Conservation (phyloP, 64 coral and sea anemone genomes). For the Cladopsammia gracilis region DNA sequence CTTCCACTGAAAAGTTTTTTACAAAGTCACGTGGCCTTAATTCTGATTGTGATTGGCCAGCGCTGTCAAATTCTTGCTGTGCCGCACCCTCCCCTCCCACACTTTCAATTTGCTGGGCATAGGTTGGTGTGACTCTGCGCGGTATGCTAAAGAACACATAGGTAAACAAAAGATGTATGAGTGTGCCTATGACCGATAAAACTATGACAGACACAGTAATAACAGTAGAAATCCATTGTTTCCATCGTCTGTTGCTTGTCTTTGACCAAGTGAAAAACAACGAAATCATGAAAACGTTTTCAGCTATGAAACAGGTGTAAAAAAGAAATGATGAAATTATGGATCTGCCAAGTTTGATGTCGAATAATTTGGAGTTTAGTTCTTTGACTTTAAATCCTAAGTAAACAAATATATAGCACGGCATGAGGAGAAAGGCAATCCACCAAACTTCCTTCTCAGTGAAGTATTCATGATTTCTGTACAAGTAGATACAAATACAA, state of each 20-base stretch:
- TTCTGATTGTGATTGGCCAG: background rate
- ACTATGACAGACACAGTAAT: conserved; percentile 29
- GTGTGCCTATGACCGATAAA: conserved; percentile 42
- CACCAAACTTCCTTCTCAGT: conserved; percentile 65
- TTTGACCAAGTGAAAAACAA: conserved; percentile 61
- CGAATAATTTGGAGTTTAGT: conserved; percentile 39
- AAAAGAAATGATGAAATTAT: conserved; percentile 51
- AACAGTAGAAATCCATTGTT: conserved; percentile 18
- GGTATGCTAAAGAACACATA: conserved; percentile 29
- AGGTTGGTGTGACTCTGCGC: background rate
- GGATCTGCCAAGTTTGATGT: conserved; percentile 63
- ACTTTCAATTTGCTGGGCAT: conserved; percentile 8
- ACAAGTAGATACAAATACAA: conserved; percentile 54
- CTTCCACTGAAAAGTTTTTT: background rate
- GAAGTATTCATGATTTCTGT: conserved; percentile 52
- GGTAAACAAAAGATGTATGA: conserved; percentile 56
- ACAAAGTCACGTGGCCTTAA: background rate
- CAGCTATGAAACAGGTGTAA: conserved; percentile 38
- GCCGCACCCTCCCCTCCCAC: background rate
- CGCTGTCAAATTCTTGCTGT: no score
- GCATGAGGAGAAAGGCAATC: conserved; percentile 55
- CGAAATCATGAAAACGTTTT: conserved; percentile 61
- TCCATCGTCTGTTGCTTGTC: background rate
- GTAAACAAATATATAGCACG: conserved; percentile 69
- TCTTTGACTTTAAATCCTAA: conserved; percentile 75